These are phyloP conservation scores for Xylocopa sonorina DNA, from an alignment of 1,140 invertebrate genomes.

Conservation along the genomic window DNA sequence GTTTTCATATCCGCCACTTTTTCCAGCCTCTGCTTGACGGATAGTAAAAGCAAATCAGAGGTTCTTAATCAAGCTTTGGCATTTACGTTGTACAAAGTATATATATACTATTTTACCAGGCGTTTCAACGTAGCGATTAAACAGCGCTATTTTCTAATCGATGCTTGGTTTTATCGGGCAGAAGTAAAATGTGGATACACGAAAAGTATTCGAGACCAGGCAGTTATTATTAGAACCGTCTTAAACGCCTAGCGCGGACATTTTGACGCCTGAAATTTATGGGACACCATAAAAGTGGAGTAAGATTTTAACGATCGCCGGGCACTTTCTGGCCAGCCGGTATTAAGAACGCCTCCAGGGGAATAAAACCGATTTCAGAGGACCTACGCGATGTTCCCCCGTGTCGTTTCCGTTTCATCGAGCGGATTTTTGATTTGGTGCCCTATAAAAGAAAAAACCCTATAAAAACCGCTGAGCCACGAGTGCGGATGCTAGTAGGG, in stretches of 20 bases:
- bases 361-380: constrained; percentile 2
- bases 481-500: constrained; percentile 12
- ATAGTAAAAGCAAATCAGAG: no score
- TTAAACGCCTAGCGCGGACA: not conserved
- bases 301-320: constrained; percentile 25
- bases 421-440: not conserved
- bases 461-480: constrained; percentile 4
- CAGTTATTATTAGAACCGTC: constrained; percentile 1
- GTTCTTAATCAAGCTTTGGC: no score
- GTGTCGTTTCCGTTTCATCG: not conserved
- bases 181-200: no score
- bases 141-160: no score
- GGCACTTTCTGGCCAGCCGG: not conserved
- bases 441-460: not conserved
- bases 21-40: no score
- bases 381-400: constrained; percentile 20
- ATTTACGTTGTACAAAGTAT: no score
- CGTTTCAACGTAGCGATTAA: no score
- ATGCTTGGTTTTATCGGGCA: no score
- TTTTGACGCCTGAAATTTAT: constrained; percentile 15
- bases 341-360: not conserved
- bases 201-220: not conserved
- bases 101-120: no score
- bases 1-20: no score
- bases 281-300: constrained; percentile 11